Conservation (phyloP, 2,113 vertebrate species). For the Cyprinodon variegatus region DNA sequence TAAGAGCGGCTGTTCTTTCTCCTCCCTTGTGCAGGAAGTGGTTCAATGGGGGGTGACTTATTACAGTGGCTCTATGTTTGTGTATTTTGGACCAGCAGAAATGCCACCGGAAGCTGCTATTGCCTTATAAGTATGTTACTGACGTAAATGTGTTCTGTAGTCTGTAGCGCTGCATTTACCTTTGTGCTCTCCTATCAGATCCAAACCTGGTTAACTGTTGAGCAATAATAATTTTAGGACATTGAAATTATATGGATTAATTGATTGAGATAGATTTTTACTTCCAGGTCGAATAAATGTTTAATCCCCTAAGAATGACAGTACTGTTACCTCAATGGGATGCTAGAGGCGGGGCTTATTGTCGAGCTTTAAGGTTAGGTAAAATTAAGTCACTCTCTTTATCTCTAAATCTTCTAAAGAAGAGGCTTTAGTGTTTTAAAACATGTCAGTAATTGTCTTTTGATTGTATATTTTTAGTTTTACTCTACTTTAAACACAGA, state of each 20-base stretch:
- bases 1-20: constrained; percentile 33
- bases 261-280: too few relatives aligned
- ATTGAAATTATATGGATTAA: neutral
- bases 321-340: too few relatives aligned
- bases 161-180: neutral
- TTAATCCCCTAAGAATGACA: too few relatives aligned
- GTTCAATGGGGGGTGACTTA: constrained; percentile 22
- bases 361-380: too few relatives aligned
- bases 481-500: too few relatives aligned
- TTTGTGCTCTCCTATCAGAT: neutral
- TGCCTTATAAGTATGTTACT: neutral
- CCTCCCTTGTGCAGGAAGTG: constrained; percentile 46
- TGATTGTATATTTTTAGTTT: too few relatives aligned
- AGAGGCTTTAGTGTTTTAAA: too few relatives aligned
- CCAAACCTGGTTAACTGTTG: neutral
- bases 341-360: too few relatives aligned
- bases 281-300: too few relatives aligned
- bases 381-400: too few relatives aligned
- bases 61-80: constrained; percentile 14
- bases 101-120: constrained; percentile 23
- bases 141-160: neutral
- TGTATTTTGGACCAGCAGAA: constrained; percentile 50
- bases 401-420: too few relatives aligned
- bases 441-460: too few relatives aligned
- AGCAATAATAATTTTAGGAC: neutral